A percentile compares a stretch with the other conserved stretches of the same genome.
Conservation (phyloP, 2,113 vertebrate genomes). For the Danionella cerebrum region DNA sequence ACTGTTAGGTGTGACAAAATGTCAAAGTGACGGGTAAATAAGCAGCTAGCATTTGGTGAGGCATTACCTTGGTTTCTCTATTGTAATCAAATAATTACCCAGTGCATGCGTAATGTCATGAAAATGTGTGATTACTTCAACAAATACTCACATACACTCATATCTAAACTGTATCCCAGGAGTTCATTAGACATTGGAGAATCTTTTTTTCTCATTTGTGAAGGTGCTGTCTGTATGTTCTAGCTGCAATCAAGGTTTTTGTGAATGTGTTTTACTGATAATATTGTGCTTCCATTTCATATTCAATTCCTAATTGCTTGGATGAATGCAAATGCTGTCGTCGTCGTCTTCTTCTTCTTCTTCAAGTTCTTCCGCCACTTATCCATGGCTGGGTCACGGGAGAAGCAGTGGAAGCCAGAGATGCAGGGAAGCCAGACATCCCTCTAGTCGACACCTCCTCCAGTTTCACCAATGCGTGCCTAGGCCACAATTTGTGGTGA, state of each 20-base stretch:
- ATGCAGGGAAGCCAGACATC: too few species aligned
- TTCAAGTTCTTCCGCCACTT: too few species aligned
- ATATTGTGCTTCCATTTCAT: not conserved
- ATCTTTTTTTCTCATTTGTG: not conserved
- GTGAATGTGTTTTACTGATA: not conserved
- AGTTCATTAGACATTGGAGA: not conserved
- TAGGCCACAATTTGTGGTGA: too few species aligned
- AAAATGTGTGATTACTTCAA: conserved; percentile 26
- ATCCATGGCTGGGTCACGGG: too few species aligned
- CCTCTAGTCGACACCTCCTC: too few species aligned
- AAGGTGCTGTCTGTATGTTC: not conserved
- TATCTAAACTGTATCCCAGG: not conserved
- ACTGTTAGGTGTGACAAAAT: conserved; percentile 45
- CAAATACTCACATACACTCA: conserved; percentile 28
- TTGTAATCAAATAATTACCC: conserved; percentile 40
- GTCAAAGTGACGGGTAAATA: conserved; percentile 47
- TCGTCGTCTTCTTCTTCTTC: too few species aligned
- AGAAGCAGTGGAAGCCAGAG: too few species aligned
- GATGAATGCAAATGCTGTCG: too few species aligned
- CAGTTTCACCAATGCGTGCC: too few species aligned
- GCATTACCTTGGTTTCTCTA: conserved; percentile 28
- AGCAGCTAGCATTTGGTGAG: conserved; percentile 32
- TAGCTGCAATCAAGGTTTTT: not conserved
- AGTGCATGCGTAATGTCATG: conserved; percentile 33
- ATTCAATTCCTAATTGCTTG: too few species aligned